Conservation (phyloP, 2,888 invertebrate genomes). For the Mimumesa dahlbomi region DNA sequence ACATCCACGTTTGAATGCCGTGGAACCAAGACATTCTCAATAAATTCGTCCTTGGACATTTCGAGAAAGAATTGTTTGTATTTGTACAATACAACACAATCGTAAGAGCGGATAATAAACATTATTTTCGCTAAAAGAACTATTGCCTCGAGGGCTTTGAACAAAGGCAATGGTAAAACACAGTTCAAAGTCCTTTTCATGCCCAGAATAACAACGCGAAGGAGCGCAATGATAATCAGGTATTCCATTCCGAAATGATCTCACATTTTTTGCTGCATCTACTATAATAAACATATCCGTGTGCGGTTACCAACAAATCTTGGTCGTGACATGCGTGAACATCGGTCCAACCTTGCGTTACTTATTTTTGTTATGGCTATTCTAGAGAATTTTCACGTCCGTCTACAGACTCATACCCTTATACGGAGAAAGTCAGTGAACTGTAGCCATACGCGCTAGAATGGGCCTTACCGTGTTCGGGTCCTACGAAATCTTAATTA, state of each 20-base stretch:
- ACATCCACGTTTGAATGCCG: too few relatives aligned
- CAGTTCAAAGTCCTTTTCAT: background rate
- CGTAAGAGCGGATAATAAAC: too few relatives aligned
- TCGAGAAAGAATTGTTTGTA: too few relatives aligned
- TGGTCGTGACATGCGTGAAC: conserved; percentile 15
- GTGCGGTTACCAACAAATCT: conserved; percentile 31
- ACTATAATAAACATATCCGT: conserved; percentile 1
- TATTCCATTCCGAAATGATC: conserved; percentile 27
- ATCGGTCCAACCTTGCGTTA: background rate
- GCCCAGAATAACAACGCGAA: background rate
- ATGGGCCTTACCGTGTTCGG: conserved; percentile 16
- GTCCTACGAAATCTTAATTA: conserved; percentile 49
- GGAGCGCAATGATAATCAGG: background rate
- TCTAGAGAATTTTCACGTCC: conserved; percentile 13
- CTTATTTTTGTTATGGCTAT: background rate
- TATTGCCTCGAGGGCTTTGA: too few relatives aligned
- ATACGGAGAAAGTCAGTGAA: conserved; percentile 43
- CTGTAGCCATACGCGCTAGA: background rate
- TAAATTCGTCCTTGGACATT: too few relatives aligned
- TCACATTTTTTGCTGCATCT: conserved; percentile 5
- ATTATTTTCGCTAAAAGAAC: too few relatives aligned
- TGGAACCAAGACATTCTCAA: too few relatives aligned
- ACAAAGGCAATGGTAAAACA: too few relatives aligned
- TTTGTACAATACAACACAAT: too few relatives aligned
- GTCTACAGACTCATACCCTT: conserved; percentile 26